Evolutionary conservation across 2,888 invertebrate species (phyloP).

Genomic region (Oscheius myriophilus): DNA sequence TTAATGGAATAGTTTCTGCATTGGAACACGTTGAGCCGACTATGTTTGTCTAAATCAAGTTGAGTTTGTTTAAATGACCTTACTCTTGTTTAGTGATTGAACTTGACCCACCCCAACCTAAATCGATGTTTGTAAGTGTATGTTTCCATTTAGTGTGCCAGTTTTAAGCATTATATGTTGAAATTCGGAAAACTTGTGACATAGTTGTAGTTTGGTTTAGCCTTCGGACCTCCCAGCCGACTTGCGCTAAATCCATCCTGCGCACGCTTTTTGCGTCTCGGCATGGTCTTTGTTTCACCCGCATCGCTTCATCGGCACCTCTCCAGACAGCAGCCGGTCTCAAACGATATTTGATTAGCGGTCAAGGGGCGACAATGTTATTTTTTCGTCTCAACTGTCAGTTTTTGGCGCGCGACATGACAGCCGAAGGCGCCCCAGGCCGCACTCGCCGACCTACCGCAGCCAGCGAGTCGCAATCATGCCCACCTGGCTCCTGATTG

Average conservation of each 20-base stretch:
- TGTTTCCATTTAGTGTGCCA: too few species aligned
- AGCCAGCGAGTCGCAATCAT: conserved; percentile 3
- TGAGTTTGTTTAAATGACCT: too few species aligned
- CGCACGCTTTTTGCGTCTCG: neutral
- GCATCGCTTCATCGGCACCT: conserved; percentile 1
- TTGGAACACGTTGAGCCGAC: conserved; percentile 52
- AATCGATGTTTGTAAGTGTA: too few species aligned
- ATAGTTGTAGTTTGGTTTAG: neutral
- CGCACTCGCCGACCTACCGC: conserved; percentile 11
- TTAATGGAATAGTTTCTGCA: conserved; percentile 50
- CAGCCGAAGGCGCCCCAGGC: conserved; percentile 19
- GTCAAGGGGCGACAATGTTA: conserved; percentile 29
- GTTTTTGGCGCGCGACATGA: conserved; percentile 28
- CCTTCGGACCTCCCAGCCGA: neutral
- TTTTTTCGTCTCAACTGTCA: conserved; percentile 28
- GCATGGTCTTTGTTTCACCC: neutral
- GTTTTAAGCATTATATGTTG: too few species aligned
- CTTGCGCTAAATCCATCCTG: neutral
- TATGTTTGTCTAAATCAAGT: conserved; percentile 41
- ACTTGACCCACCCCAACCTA: too few species aligned
- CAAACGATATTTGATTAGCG: conserved; percentile 24
- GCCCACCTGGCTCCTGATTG: conserved; percentile 22
- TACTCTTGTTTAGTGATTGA: too few species aligned
- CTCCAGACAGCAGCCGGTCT: conserved; percentile 27
- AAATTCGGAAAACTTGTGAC: too few species aligned